Percentiles rank a stretch among this genome's conserved stretches.
Evolutionary conservation across 2,888 invertebrate genomes (phyloP).

Genomic region (Psylliodes chrysocephalus): DNA sequence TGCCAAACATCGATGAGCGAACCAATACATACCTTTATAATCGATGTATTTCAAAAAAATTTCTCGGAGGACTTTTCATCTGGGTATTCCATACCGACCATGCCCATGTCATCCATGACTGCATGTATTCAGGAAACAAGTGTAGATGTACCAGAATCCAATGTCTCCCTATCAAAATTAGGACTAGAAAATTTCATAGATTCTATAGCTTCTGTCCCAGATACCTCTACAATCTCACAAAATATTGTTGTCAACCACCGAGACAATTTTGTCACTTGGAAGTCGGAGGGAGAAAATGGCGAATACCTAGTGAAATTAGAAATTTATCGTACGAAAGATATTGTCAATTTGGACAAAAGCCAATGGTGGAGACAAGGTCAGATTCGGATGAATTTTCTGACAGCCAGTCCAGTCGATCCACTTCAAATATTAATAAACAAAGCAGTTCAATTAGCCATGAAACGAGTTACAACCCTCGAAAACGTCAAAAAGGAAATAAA

Average conservation of each 20-base stretch:
- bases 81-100: conserved; percentile 22
- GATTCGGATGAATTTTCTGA: conserved; percentile 25
- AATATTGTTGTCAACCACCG: conserved; percentile 10
- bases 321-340: conserved; percentile 20
- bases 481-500: conserved; percentile 24
- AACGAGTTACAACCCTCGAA: conserved; percentile 12
- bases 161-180: conserved; percentile 2
- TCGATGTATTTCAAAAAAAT: conserved; percentile 6
- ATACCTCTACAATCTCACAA: conserved; percentile 19
- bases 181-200: conserved; percentile 3
- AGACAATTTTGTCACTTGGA: neutral
- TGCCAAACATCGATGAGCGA: conserved; percentile 3
- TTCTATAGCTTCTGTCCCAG: neutral
- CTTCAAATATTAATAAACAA: conserved; percentile 15
- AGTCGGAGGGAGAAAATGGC: conserved; percentile 13
- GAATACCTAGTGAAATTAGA: conserved; percentile 15
- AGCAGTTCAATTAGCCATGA: neutral
- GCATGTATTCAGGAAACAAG: neutral
- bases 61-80: conserved; percentile 1
- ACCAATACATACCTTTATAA: neutral
- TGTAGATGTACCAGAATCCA: conserved; percentile 13
- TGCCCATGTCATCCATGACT: conserved; percentile 14
- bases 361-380: conserved; percentile 30
- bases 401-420: conserved; percentile 19
- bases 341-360: conserved; percentile 14